phyloP scores from a whole-genome alignment of 2,113 vertebrate species.

The Hippocampus mohnikei region DNA sequence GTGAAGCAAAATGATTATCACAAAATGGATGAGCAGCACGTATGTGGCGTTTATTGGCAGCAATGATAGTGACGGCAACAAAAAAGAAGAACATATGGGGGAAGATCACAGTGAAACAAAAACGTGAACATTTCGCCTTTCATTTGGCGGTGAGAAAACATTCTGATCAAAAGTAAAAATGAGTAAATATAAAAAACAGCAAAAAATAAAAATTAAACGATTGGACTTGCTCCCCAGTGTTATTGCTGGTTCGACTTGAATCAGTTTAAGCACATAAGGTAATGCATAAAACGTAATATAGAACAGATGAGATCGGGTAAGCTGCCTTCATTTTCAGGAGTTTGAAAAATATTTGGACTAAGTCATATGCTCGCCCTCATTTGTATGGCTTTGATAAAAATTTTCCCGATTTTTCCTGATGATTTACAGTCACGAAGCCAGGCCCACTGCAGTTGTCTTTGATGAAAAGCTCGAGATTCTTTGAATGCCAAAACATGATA shows the following conservation, averaged over 20 bases:
- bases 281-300: not conserved
- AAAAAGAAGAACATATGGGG: not conserved
- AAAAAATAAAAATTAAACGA: no score
- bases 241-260: not conserved
- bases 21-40: not conserved
- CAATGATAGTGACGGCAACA: not conserved
- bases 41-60: no score
- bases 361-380: no score
- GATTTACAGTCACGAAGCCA: no score
- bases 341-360: no score
- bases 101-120: not conserved
- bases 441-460: no score
- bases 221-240: not conserved
- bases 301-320: not conserved
- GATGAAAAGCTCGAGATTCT: no score
- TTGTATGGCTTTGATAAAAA: no score
- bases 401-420: no score
- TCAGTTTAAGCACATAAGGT: not conserved
- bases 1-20: not conserved
- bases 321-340: not conserved
- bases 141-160: not conserved
- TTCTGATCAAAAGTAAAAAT: not conserved
- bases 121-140: not conserved
- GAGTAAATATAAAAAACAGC: not conserved
- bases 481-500: no score